phyloP scores from a whole-genome alignment of 64 coral and sea anemone genomes.

The Porites lutea region DNA sequence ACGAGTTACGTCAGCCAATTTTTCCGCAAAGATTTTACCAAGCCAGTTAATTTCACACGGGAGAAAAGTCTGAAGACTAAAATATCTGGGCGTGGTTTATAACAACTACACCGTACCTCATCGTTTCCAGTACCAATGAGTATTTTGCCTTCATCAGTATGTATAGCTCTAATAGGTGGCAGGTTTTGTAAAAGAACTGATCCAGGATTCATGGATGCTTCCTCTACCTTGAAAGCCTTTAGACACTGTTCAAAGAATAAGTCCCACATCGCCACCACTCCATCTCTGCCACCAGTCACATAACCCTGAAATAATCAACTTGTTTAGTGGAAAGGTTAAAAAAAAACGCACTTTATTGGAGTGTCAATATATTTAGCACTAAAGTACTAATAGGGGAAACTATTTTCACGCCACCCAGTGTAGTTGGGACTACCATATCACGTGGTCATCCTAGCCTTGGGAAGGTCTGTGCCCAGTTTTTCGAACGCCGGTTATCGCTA shows the following conservation, averaged over 20 bases:
- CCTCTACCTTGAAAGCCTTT: conserved; percentile 95
- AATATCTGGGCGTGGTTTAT: no score
- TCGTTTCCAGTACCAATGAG: conserved; percentile 97
- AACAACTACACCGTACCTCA: conserved; percentile 64
- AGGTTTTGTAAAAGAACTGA: conserved; percentile 90
- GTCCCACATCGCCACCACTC: conserved; percentile 97
- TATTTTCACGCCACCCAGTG: no score
- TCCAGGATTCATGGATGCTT: conserved; percentile 87
- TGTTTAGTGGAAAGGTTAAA: not conserved
- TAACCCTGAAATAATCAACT: conserved; percentile 67
- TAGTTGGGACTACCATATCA: no score
- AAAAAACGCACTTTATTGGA: not conserved
- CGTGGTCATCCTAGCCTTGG: no score
- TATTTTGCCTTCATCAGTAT: conserved; percentile 95
- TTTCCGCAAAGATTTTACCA: no score
- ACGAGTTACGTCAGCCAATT: no score
- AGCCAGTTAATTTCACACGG: no score
- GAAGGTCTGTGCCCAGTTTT: no score
- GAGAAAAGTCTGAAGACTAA: no score
- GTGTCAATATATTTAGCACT: not conserved
- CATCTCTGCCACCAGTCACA: conserved; percentile 96
- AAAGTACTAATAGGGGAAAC: no score
- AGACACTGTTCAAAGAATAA: conserved; percentile 93
- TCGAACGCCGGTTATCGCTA: no score
- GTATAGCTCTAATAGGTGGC: conserved; percentile 93